These are phyloP conservation scores for Phaedon cochleariae DNA, from an alignment of 2,888 invertebrate species.

Conservation along the genomic window DNA sequence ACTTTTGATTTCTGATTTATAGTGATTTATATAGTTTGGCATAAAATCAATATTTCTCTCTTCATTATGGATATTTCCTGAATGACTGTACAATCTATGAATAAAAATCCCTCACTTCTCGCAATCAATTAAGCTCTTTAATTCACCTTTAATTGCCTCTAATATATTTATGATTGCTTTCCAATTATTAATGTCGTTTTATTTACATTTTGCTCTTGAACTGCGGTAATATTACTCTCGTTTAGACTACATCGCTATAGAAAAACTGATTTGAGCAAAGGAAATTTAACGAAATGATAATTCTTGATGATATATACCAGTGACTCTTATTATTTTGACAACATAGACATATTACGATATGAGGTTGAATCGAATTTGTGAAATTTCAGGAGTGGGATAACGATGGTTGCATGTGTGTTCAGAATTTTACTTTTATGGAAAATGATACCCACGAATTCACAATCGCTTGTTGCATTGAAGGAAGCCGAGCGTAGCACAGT, in stretches of 20 bases:
- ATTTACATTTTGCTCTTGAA: constrained; percentile 13
- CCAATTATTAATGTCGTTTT: constrained; percentile 29
- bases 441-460: no score
- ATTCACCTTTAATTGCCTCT: constrained; percentile 37
- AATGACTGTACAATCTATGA: not conserved
- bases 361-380: no score
- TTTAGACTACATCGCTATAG: constrained; percentile 1
- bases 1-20: not conserved
- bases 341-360: no score
- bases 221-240: constrained; percentile 13
- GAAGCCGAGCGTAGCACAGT: not conserved
- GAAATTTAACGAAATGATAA: not conserved
- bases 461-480: not conserved
- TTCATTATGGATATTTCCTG: not conserved
- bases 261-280: constrained; percentile 4
- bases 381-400: no score
- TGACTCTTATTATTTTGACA: no score
- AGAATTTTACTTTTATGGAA: no score
- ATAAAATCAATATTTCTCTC: no score
- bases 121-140: constrained; percentile 23
- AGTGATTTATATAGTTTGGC: no score
- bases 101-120: not conserved
- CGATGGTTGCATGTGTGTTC: no score
- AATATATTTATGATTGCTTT: constrained; percentile 38
- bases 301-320: no score